Conservation (phyloP, 2,888 invertebrate species). For the Hoplodrina blanda region DNA sequence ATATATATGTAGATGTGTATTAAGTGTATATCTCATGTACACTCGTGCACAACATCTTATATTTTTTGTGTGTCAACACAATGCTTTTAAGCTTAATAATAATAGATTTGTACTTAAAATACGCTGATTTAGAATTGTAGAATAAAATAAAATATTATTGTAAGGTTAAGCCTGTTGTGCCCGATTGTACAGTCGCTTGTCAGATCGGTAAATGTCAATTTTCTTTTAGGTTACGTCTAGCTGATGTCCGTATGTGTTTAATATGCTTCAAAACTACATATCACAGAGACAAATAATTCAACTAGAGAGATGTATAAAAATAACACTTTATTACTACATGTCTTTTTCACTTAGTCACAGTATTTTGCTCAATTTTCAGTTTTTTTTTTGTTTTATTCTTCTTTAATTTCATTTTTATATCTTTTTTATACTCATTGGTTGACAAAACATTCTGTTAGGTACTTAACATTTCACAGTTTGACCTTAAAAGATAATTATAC, state of each 20-base stretch:
- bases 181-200: constrained; percentile 79
- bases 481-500: constrained; percentile 42
- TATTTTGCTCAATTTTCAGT: constrained; percentile 67
- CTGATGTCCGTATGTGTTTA: constrained; percentile 59
- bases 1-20: constrained; percentile 58
- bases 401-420: constrained; percentile 36
- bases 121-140: constrained; percentile 68
- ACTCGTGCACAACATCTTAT: constrained; percentile 79
- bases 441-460: constrained; percentile 57
- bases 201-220: constrained; percentile 67
- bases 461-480: constrained; percentile 54
- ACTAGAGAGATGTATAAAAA: constrained; percentile 65
- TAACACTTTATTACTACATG: constrained; percentile 65
- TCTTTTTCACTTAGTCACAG: constrained; percentile 69
- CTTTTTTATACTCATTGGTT: constrained; percentile 61
- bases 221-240: constrained; percentile 55
- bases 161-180: constrained; percentile 71
- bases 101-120: constrained; percentile 77
- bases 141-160: constrained; percentile 61
- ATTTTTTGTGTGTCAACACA: constrained; percentile 78
- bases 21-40: constrained; percentile 69
- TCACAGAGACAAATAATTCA: constrained; percentile 88
- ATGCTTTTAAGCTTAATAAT: constrained; percentile 79
- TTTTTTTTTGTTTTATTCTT: constrained; percentile 55
- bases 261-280: constrained; percentile 84